Percentiles rank a stretch among this genome's conserved stretches.
Conservation (phyloP, 2,797 vertebrate species). For the Zalophus californianus region DNA sequence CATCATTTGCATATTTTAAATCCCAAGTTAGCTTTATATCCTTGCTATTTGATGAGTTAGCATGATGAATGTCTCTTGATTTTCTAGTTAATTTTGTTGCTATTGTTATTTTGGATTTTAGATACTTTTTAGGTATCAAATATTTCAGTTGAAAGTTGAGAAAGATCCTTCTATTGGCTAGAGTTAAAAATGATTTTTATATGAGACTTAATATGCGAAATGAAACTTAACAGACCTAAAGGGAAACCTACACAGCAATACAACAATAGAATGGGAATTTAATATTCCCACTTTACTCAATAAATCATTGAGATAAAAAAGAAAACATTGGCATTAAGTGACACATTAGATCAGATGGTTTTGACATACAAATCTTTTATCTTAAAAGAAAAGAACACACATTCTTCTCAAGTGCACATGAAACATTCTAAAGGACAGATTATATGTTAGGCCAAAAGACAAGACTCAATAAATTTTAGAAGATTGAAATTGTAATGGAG, state of each 20-base stretch:
- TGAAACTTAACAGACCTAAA: not conserved
- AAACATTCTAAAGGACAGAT: not conserved
- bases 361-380: not conserved
- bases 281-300: not conserved
- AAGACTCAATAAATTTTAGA: not conserved
- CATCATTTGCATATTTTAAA: not conserved
- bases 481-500: not conserved
- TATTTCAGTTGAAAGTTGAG: not conserved
- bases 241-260: not conserved
- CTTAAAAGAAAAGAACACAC: not conserved
- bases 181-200: not conserved
- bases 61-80: not conserved
- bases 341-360: not conserved
- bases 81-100: not conserved
- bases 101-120: not conserved
- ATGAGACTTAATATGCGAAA: not conserved
- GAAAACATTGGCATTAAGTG: not conserved
- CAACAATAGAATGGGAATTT: not conserved
- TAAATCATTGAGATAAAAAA: not conserved
- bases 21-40: not conserved
- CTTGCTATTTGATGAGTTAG: not conserved
- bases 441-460: not conserved
- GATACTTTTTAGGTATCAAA: not conserved
- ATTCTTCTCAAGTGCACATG: not conserved
- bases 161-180: not conserved